These are phyloP conservation scores for Dicycla oo DNA, from an alignment of 2,888 invertebrate species.

Conservation along the genomic window DNA sequence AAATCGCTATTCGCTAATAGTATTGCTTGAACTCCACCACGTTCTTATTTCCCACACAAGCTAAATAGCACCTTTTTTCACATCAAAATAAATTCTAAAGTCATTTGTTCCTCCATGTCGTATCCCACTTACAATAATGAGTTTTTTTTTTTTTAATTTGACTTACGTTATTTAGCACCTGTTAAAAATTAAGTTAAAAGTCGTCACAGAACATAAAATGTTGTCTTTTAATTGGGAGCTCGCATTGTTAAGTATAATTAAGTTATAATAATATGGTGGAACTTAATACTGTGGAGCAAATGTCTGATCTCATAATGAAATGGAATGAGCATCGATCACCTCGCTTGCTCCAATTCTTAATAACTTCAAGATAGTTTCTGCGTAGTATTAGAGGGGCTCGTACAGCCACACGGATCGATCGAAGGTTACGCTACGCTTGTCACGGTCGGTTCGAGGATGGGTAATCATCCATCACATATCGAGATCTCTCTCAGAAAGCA, in stretches of 20 bases:
- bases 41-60: background rate
- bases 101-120: background rate
- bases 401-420: too few species aligned
- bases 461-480: too few species aligned
- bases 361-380: too few species aligned
- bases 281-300: background rate
- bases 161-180: slow-evolving; percentile 49
- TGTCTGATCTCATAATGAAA: background rate
- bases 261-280: slow-evolving; percentile 18
- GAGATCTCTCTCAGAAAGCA: too few species aligned
- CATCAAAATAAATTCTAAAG: slow-evolving; percentile 25
- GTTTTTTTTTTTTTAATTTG: slow-evolving; percentile 54
- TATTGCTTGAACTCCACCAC: background rate
- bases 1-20: slow-evolving; percentile 2
- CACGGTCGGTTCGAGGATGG: too few species aligned
- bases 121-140: slow-evolving; percentile 38
- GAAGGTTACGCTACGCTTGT: too few species aligned
- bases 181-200: slow-evolving; percentile 44
- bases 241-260: slow-evolving; percentile 30
- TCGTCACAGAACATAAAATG: slow-evolving; percentile 37
- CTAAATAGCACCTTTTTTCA: slow-evolving; percentile 15
- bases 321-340: background rate
- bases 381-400: too few species aligned
- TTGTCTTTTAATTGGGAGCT: slow-evolving; percentile 41
- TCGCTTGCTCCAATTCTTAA: background rate